phyloP scores from a whole-genome alignment of 2,888 invertebrate species.

The Drosophila testacea region DNA sequence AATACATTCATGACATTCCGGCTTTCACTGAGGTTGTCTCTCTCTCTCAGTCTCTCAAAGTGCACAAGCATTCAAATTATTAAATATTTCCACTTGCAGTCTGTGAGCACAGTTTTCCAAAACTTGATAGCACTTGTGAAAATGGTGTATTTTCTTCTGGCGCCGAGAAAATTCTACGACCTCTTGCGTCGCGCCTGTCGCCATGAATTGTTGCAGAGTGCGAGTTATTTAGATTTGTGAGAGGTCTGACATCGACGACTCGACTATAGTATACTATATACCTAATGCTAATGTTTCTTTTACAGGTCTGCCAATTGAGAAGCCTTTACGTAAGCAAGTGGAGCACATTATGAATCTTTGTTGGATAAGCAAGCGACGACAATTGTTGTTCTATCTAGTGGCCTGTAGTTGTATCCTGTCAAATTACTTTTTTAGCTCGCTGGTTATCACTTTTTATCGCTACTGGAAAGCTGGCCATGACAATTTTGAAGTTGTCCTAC shows the following conservation, averaged over 20 bases:
- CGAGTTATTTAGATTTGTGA: constrained; percentile 67
- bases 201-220: constrained; percentile 68
- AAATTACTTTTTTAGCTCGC: constrained; percentile 68
- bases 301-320: constrained; percentile 64
- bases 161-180: constrained; percentile 62
- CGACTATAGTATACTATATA: not conserved
- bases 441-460: constrained; percentile 66
- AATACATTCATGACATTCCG: constrained; percentile 63
- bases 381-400: constrained; percentile 70
- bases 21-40: constrained; percentile 66
- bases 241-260: constrained; percentile 15
- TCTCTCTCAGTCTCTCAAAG: constrained; percentile 4
- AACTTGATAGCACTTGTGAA: constrained; percentile 62
- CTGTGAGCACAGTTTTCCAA: constrained; percentile 65
- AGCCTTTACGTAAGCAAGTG: constrained; percentile 58
- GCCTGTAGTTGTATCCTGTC: constrained; percentile 48
- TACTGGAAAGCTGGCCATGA: constrained; percentile 24
- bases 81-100: constrained; percentile 46
- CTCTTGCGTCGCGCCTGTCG: constrained; percentile 60
- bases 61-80: constrained; percentile 33
- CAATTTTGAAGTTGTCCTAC: constrained; percentile 57
- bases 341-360: constrained; percentile 58
- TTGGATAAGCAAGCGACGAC: constrained; percentile 70
- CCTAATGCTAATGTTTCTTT: not conserved
- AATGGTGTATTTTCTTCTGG: constrained; percentile 67